Percentiles rank a stretch among this genome's conserved stretches.
These are phyloP conservation scores for Apostichopus parvimensis DNA, from an alignment of 35 echinoderm and acorn worm species.

Conservation along the genomic window DNA sequence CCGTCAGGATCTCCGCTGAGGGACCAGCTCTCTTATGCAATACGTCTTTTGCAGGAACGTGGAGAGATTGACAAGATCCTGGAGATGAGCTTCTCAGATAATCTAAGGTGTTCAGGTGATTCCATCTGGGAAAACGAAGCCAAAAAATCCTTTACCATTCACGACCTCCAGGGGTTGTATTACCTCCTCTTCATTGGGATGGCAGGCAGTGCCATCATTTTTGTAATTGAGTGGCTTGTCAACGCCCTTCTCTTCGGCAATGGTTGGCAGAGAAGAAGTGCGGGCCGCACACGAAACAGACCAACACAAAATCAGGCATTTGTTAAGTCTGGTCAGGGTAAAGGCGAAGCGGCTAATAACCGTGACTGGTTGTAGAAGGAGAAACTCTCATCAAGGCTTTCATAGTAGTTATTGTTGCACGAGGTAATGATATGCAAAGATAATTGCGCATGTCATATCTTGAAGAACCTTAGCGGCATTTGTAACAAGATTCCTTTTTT, in stretches of 20 bases:
- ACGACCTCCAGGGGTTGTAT: conserved; percentile 79
- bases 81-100: conserved; percentile 39
- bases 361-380: conserved; percentile 9
- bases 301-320: neutral
- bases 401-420: no score
- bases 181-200: conserved; percentile 79
- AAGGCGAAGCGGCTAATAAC: neutral
- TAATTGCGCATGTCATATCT: no score
- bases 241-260: conserved; percentile 7
- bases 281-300: neutral
- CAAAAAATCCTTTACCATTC: conserved; percentile 72
- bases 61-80: conserved; percentile 56
- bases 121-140: conserved; percentile 73
- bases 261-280: conserved; percentile 4
- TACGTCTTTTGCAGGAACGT: conserved; percentile 53
- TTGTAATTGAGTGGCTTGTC: conserved; percentile 62
- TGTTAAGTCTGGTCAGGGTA: neutral
- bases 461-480: no score
- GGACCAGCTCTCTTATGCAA: conserved; percentile 78
- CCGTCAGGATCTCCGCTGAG: conserved; percentile 88
- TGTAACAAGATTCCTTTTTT: no score
- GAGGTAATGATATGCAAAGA: no score
- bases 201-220: conserved; percentile 67
- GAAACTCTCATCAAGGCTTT: no score
- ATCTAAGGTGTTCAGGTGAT: conserved; percentile 46